These are phyloP conservation scores for Drosophila subobscura DNA, from an alignment of 1,140 invertebrate genomes.

Conservation along the genomic window DNA sequence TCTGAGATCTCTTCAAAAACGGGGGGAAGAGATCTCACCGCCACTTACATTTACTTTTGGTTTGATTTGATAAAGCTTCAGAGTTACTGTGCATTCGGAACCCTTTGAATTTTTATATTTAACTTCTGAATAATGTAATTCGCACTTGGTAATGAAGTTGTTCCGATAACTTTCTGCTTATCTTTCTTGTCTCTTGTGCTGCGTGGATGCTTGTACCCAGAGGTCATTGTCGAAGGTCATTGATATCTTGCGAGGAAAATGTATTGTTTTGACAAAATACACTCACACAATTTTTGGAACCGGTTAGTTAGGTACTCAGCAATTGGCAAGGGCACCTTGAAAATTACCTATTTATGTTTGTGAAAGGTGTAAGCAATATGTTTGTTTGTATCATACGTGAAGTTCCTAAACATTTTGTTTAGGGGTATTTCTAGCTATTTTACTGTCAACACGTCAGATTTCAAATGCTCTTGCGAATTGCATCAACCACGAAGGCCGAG, in stretches of 20 bases:
- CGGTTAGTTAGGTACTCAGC: slow-evolving; percentile 46
- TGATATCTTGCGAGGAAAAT: slow-evolving; percentile 51
- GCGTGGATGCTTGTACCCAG: slow-evolving; percentile 17
- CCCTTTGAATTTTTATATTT: slow-evolving; percentile 39
- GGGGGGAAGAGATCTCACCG: background rate
- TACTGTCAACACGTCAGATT: slow-evolving; percentile 55
- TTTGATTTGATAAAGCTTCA: slow-evolving; percentile 1
- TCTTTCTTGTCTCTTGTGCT: slow-evolving; percentile 5
- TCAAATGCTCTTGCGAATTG: slow-evolving; percentile 57
- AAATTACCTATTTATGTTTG: slow-evolving; percentile 39
- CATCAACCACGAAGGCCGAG: slow-evolving; percentile 32
- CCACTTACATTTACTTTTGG: background rate
- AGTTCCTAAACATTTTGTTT: slow-evolving; percentile 64
- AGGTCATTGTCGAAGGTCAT: slow-evolving; percentile 59
- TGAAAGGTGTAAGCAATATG: slow-evolving; percentile 17
- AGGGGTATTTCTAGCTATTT: slow-evolving; percentile 8
- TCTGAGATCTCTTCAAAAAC: background rate
- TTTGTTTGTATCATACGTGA: too few relatives aligned
- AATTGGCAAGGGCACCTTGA: slow-evolving; percentile 73
- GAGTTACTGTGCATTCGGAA: slow-evolving; percentile 8
- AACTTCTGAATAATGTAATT: slow-evolving; percentile 14
- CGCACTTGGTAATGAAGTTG: slow-evolving; percentile 33
- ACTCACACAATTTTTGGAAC: slow-evolving; percentile 62
- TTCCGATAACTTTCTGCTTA: slow-evolving; percentile 15
- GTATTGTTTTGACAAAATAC: slow-evolving; percentile 33